Conservation (phyloP, 2,113 vertebrate species). For the Nycticorax nycticorax region DNA sequence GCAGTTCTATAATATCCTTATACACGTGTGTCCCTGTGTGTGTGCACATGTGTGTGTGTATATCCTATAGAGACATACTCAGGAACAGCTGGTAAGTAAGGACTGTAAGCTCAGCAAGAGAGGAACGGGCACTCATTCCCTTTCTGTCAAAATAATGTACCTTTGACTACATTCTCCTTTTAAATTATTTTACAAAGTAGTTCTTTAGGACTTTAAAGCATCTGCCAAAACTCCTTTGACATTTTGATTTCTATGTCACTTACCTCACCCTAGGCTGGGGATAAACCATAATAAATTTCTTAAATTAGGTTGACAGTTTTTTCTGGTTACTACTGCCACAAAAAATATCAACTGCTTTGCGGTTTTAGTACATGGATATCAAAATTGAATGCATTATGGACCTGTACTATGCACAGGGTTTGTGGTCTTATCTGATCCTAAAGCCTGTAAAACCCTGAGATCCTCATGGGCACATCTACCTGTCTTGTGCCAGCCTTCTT, state of each 20-base stretch:
- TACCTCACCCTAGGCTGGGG: neutral
- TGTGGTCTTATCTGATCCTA: neutral
- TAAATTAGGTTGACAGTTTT: neutral
- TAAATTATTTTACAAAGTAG: neutral
- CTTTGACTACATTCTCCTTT: neutral
- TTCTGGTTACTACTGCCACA: neutral
- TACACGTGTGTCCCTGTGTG: neutral
- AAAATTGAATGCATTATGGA: neutral
- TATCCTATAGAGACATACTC: neutral
- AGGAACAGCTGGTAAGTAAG: neutral
- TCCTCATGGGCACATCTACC: neutral
- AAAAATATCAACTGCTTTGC: neutral
- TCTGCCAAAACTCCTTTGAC: neutral
- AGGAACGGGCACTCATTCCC: fast-evolving
- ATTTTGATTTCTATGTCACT: neutral
- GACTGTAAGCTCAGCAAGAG: neutral
- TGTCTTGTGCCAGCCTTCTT: neutral
- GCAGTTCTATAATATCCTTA: neutral
- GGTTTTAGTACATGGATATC: neutral
- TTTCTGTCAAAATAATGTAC: neutral
- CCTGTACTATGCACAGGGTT: neutral
- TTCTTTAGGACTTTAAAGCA: neutral
- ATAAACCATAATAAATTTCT: neutral
- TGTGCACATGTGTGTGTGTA: fast-evolving
- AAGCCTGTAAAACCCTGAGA: neutral